Base-by-base conservation (phyloP, 2,888 invertebrate species). In the Dasysyrphus tricinctus region DNA sequence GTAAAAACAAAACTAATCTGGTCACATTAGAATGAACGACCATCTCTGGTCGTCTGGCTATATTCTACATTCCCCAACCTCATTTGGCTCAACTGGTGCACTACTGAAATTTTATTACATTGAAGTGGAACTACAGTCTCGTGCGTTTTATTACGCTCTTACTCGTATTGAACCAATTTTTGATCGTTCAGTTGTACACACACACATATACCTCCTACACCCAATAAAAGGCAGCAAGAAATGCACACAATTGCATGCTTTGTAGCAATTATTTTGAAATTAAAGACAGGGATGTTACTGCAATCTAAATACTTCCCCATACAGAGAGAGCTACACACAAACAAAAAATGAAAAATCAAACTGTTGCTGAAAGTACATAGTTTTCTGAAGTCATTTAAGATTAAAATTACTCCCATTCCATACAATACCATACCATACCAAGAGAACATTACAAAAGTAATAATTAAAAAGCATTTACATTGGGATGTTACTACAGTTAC, bases 11-110 rank as follows among this genome's bases (percentile, higher is more conserved):
- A 56, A 14, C 14, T 3, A 57, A 11, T 34, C 32, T 57, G 57
- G 57, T 16, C 57, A 57, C 57, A n/a, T 11, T 29, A 14, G 29
- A 54, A 14, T 14, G 3, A 54, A 54, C 16, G 47, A 47, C 47
- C 8, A 54, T n/a, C 1, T 7, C 29, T 29, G 54, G 2, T 0
- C 11, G 5, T 54, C 29, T 34, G 57, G 16, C 34, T 8, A 34
- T 14, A 16, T 9, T 16, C 11, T 34, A 5, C 11, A 4, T 16
- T 14, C n/a, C n/a, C 12, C 63, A 42, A 39, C 39, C 39, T 39
- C 39, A 39, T 65, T 16, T 57, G 44, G 47, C 39, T 78, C 81
- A 86, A 78, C 85, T 81, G 81, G 81, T 86, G 81, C 34, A 34
- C 81, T 57, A 56, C 49, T 81, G 9, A 75, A 56, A 57, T 81